Percentiles rank a stretch among this genome's conserved stretches.
Conservation (phyloP, 2,888 invertebrate genomes). For the Nineta flava region DNA sequence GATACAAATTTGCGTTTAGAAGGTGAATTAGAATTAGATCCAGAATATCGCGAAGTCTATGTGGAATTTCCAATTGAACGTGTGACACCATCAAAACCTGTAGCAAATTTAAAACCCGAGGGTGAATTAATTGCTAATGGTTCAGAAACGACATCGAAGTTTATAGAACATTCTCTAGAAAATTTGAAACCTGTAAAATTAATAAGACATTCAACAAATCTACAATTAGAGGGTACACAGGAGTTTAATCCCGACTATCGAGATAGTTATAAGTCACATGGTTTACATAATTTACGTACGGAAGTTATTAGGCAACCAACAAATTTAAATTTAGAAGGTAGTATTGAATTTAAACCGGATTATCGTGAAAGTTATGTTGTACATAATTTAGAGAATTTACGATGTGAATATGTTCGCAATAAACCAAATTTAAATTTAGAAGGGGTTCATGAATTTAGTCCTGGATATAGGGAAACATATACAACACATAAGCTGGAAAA, state of each 20-base stretch:
- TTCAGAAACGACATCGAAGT: conserved; percentile 5
- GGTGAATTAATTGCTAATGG: conserved; percentile 8
- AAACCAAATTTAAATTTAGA: conserved; percentile 22
- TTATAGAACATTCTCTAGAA: neutral
- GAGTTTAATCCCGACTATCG: conserved; percentile 6
- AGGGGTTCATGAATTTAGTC: conserved; percentile 20
- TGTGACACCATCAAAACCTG: conserved; percentile 17
- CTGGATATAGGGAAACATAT: conserved; percentile 23
- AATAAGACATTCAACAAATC: conserved; percentile 2
- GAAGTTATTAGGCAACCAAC: conserved; percentile 25
- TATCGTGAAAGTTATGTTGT: conserved; percentile 20
- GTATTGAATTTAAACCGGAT: conserved; percentile 28
- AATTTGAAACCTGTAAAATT: conserved; percentile 2
- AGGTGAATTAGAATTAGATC: conserved; percentile 25
- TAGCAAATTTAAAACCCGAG: conserved; percentile 18
- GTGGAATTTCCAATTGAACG: conserved; percentile 14
- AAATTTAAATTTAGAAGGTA: conserved; percentile 33
- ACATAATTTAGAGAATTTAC: conserved; percentile 16
- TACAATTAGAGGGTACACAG: conserved; percentile 4
- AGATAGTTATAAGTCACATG: conserved; percentile 10
- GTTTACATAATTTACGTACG: conserved; percentile 13
- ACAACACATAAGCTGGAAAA: conserved; percentile 9
- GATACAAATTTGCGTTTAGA: conserved; percentile 11
- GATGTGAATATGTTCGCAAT: conserved; percentile 9
- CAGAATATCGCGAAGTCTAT: conserved; percentile 22